Percentiles rank a stretch among this genome's conserved stretches.
These are phyloP conservation scores for Pygmarrhopalites habei DNA, from an alignment of 1,140 invertebrate genomes.

Conservation along the genomic window DNA sequence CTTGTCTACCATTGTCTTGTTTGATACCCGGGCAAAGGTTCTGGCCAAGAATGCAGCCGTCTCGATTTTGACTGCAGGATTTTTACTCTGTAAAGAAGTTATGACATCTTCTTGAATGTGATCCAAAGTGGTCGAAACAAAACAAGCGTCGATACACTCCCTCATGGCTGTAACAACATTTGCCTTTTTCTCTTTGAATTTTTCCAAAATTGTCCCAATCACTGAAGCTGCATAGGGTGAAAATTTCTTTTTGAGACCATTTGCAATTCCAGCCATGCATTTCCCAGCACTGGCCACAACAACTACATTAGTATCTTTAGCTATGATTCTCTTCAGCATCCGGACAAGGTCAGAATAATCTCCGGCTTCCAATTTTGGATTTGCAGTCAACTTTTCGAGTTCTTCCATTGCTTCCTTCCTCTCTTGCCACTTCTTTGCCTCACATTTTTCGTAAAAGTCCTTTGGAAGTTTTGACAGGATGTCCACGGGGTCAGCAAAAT, in stretches of 20 bases:
- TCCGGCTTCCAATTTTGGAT: slow-evolving; percentile 79
- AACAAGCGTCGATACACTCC: slow-evolving; percentile 89
- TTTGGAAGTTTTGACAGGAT: slow-evolving; percentile 87
- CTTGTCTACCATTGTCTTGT: slow-evolving; percentile 67
- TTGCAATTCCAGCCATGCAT: slow-evolving; percentile 72
- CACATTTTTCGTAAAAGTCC: slow-evolving; percentile 91
- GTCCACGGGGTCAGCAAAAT: slow-evolving; percentile 83
- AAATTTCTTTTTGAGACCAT: slow-evolving; percentile 82
- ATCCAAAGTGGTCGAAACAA: slow-evolving; percentile 74
- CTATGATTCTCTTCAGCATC: slow-evolving; percentile 79
- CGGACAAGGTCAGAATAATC: slow-evolving; percentile 88
- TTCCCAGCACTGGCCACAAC: slow-evolving; percentile 80
- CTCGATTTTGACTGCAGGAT: slow-evolving; percentile 88
- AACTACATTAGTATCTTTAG: slow-evolving; percentile 93
- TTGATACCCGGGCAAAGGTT: slow-evolving; percentile 67
- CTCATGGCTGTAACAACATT: slow-evolving; percentile 76
- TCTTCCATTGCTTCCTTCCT: slow-evolving; percentile 82
- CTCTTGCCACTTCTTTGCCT: slow-evolving; percentile 97
- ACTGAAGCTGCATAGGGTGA: slow-evolving; percentile 71
- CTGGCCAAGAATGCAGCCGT: slow-evolving; percentile 80
- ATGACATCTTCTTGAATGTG: slow-evolving; percentile 77
- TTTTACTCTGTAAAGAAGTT: slow-evolving; percentile 85
- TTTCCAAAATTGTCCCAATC: slow-evolving; percentile 75
- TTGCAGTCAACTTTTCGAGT: slow-evolving; percentile 64
- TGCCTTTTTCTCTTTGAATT: slow-evolving; percentile 96